phyloP scores from a whole-genome alignment of 2,797 vertebrate species.

The Spea hammondii region DNA sequence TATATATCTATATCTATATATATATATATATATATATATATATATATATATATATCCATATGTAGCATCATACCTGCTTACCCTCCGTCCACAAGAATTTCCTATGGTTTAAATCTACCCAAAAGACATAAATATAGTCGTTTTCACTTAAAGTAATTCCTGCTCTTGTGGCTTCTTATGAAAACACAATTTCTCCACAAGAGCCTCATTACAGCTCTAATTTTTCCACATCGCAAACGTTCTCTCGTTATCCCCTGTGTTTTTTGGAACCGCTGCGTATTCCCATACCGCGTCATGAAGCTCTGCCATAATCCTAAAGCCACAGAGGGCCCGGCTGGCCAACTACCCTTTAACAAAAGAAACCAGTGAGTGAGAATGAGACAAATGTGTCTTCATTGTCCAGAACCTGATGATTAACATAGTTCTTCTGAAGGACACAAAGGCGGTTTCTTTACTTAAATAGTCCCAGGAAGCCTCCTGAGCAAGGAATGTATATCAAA shows the following conservation, averaged over 20 bases:
- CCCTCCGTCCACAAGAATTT: constrained; percentile 18
- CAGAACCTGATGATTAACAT: not conserved
- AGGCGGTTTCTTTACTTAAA: no score
- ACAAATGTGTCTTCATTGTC: not conserved
- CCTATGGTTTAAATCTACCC: constrained; percentile 2
- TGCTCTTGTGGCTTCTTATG: constrained; percentile 17
- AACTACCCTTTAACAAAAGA: constrained; percentile 13
- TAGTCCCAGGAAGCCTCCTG: no score
- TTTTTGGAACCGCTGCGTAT: constrained; percentile 18
- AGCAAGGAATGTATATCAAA: no score
- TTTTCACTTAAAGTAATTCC: constrained; percentile 18
- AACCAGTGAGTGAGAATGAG: not conserved
- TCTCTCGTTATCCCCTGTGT: constrained; percentile 19
- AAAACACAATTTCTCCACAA: constrained; percentile 16
- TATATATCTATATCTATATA: no score
- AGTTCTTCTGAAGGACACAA: no score
- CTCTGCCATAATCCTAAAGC: constrained; percentile 27
- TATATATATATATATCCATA: no score
- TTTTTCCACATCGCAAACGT: constrained; percentile 40
- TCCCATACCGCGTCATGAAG: constrained; percentile 22
- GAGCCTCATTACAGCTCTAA: constrained; percentile 3
- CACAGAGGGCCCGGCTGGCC: constrained; percentile 5
- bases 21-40: no score
- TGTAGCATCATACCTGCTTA: no score
- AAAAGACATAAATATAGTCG: not conserved